Conservation (phyloP, 2,797 vertebrate species). For the Acridotheres tristis region DNA sequence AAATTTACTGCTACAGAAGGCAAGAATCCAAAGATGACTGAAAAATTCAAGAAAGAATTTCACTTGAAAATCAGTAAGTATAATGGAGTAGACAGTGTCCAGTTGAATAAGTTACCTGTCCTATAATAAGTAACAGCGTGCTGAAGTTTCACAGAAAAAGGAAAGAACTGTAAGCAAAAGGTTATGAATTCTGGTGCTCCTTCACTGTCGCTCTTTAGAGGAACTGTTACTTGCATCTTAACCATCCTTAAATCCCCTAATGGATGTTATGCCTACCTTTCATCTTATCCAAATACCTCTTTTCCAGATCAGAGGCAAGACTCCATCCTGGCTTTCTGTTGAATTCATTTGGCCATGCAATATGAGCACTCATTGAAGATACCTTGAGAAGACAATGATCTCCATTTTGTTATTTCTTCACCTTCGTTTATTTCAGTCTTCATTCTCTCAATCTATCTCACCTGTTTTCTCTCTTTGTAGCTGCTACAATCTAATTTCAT, state of each 20-base stretch:
- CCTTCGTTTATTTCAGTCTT: background rate
- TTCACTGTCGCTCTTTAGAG: background rate
- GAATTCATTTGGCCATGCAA: background rate
- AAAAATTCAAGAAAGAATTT: background rate
- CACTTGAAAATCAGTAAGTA: background rate
- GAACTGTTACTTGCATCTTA: background rate
- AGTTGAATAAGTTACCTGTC: background rate
- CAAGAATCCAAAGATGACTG: background rate
- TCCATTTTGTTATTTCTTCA: background rate
- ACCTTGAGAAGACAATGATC: background rate
- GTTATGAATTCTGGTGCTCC: background rate
- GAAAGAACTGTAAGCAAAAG: background rate
- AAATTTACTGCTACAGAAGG: background rate
- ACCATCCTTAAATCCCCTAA: background rate
- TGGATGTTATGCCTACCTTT: background rate
- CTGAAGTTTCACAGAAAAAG: background rate
- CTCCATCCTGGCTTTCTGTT: background rate
- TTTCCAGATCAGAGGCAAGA: background rate
- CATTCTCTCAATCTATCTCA: background rate
- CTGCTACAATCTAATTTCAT: background rate
- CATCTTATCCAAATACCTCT: background rate
- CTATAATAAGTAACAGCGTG: background rate
- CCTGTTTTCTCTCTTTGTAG: background rate
- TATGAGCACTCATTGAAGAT: background rate
- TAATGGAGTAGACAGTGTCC: background rate